phyloP scores from a whole-genome alignment of 2,888 invertebrate species.

The Flexamia atlantica region DNA sequence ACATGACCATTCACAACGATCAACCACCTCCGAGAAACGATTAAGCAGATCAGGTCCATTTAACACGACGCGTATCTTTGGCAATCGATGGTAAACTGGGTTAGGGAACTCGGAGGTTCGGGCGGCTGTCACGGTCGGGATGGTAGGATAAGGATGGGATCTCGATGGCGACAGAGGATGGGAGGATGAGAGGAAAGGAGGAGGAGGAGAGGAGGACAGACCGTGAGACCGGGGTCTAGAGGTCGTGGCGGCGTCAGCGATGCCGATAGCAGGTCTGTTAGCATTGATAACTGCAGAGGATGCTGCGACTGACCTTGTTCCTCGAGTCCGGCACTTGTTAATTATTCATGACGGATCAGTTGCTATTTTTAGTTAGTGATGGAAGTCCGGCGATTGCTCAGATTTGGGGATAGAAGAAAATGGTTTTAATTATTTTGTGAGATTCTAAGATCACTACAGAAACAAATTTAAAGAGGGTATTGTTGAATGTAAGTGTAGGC shows the following conservation, averaged over 20 bases:
- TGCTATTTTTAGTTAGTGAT: too few relatives aligned
- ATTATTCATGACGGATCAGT: too few relatives aligned
- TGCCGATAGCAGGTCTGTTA: neutral
- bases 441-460: too few relatives aligned
- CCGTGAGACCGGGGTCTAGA: constrained; percentile 9
- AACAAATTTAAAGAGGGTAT: too few relatives aligned
- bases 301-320: neutral
- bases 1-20: neutral
- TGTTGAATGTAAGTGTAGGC: too few relatives aligned
- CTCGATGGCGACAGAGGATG: constrained; percentile 14
- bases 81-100: constrained; percentile 1
- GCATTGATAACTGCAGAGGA: neutral
- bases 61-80: neutral
- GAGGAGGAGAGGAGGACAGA: neutral
- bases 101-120: neutral
- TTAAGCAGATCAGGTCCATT: neutral
- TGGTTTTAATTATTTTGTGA: too few relatives aligned
- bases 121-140: constrained; percentile 9
- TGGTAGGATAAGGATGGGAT: constrained; percentile 2
- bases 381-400: too few relatives aligned
- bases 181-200: neutral
- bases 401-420: too few relatives aligned
- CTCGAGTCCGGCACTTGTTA: neutral
- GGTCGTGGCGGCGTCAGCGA: constrained; percentile 16
- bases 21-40: neutral